Conservation (phyloP, 1,140 invertebrate genomes). For the Drosophila sulfurigaster region DNA sequence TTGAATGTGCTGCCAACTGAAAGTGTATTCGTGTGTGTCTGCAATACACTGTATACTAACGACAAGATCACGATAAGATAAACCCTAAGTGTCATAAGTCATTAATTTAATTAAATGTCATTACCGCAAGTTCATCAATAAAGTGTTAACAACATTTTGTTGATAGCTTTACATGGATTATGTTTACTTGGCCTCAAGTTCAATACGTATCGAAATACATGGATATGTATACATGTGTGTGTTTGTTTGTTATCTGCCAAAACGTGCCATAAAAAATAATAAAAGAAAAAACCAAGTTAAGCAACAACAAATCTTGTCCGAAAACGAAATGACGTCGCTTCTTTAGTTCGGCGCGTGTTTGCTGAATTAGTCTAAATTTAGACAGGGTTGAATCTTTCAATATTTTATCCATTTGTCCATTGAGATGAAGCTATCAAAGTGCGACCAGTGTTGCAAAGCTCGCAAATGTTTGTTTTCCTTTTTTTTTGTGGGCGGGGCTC, state of each 20-base stretch:
- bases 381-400: conserved; percentile 12
- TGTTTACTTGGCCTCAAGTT: not conserved
- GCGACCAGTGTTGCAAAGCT: not conserved
- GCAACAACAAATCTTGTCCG: conserved; percentile 4
- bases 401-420: conserved; percentile 9
- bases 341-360: conserved; percentile 29
- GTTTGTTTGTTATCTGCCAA: conserved; percentile 20
- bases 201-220: not conserved
- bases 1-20: conserved; percentile 1
- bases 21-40: not conserved
- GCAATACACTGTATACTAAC: not conserved
- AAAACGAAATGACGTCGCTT: conserved; percentile 30
- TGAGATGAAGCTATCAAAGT: conserved; percentile 32
- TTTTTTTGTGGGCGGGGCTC: conserved; percentile 21
- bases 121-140: not conserved
- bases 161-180: not conserved
- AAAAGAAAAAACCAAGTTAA: conserved; percentile 5
- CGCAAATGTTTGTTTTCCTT: conserved; percentile 8
- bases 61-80: conserved; percentile 4
- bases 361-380: conserved; percentile 41
- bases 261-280: conserved; percentile 3
- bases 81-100: conserved; percentile 6
- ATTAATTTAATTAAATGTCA: conserved; percentile 13
- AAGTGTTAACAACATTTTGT: not conserved
- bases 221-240: not conserved